Conservation (phyloP, 2,797 vertebrate genomes). For the Sebastolobus alascanus region DNA sequence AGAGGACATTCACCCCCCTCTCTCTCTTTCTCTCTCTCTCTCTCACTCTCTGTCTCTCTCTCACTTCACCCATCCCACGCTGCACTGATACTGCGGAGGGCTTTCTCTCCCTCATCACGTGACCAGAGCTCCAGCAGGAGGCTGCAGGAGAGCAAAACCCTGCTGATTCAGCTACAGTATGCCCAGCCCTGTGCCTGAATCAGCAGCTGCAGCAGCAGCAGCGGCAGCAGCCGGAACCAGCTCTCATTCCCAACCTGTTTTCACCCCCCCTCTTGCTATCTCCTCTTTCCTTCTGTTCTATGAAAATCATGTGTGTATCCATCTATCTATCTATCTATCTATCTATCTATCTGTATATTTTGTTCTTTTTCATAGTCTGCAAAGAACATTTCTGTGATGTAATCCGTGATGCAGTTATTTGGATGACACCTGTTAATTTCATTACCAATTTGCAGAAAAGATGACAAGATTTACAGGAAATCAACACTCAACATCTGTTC, state of each 20-base stretch:
- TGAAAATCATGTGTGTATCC: not conserved
- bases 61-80: constrained; percentile 71
- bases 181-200: constrained; percentile 80
- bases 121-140: constrained; percentile 80
- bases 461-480: not conserved
- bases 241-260: constrained; percentile 43
- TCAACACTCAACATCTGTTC: not conserved
- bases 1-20: constrained; percentile 59
- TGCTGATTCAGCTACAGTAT: constrained; percentile 85
- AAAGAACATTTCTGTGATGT: not conserved
- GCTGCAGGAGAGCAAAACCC: constrained; percentile 80
- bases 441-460: not conserved
- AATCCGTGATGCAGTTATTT: not conserved
- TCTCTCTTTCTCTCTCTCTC: constrained; percentile 2
- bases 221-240: constrained; percentile 58
- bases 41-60: constrained; percentile 25
- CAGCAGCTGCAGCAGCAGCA: constrained; percentile 75
- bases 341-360: constrained; percentile 18
- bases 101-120: constrained; percentile 77
- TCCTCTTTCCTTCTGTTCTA: constrained; percentile 5
- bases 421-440: not conserved
- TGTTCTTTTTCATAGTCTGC: not conserved
- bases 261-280: constrained; percentile 5
- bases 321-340: constrained; percentile 20
- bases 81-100: constrained; percentile 84